A percentile compares a stretch with the other conserved stretches of the same genome.
Conservation (phyloP, 2,113 vertebrate genomes). For the Antigone vipio region DNA sequence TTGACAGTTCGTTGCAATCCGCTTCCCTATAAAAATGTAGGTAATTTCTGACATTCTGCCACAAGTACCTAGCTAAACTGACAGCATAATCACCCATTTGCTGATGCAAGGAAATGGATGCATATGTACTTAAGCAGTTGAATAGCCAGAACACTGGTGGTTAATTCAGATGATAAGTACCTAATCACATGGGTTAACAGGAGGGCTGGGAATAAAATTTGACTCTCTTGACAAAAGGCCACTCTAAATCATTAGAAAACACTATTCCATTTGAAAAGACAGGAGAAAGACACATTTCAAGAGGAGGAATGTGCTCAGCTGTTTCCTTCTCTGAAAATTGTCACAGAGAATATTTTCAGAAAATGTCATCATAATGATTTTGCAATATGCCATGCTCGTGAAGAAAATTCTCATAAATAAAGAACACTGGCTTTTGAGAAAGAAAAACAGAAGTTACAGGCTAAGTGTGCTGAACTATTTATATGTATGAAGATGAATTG, state of each 20-base stretch:
- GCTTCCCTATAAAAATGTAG: background rate
- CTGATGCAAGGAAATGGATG: background rate
- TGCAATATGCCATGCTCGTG: rapidly evolving
- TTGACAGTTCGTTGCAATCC: background rate
- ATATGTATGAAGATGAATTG: background rate
- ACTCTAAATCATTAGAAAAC: background rate
- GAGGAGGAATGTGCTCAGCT: background rate
- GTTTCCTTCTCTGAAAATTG: background rate
- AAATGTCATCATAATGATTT: background rate
- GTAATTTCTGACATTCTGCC: background rate
- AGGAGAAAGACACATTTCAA: background rate
- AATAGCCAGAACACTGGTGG: background rate
- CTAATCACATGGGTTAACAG: background rate
- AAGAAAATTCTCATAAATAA: background rate
- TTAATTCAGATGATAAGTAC: background rate
- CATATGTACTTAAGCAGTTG: background rate
- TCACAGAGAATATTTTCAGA: background rate
- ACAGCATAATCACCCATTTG: background rate
- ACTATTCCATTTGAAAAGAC: background rate
- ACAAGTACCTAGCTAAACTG: background rate
- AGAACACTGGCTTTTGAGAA: background rate
- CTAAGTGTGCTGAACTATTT: background rate
- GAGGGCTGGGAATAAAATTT: background rate
- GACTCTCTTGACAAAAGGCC: background rate
- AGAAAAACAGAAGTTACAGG: background rate